These are phyloP conservation scores for Rhynchophorus ferrugineus DNA, from an alignment of 1,140 invertebrate species.

Conservation along the genomic window DNA sequence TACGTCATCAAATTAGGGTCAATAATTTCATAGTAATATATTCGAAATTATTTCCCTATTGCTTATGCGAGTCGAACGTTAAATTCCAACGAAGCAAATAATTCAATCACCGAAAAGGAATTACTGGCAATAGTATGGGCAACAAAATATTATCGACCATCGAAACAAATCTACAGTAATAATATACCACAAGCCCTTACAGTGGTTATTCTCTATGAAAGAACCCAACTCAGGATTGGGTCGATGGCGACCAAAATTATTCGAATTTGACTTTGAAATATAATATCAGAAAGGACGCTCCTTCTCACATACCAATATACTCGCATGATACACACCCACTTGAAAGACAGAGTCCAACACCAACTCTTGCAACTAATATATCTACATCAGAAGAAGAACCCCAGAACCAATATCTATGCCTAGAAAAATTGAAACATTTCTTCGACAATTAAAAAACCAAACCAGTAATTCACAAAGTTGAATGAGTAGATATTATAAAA, in stretches of 20 bases:
- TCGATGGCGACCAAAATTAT: neutral
- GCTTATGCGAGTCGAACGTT: constrained; percentile 14
- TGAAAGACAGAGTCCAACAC: neutral
- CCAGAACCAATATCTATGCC: no score
- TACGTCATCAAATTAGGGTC: constrained; percentile 26
- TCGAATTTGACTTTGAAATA: neutral
- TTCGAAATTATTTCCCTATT: constrained; percentile 9
- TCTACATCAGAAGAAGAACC: neutral
- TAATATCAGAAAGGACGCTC: constrained; percentile 1
- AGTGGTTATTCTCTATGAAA: no score
- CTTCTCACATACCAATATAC: constrained; percentile 8
- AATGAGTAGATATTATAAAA: no score
- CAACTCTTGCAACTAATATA: neutral
- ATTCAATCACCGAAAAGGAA: constrained; percentile 15
- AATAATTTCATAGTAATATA: constrained; percentile 21
- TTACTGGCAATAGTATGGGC: constrained; percentile 26
- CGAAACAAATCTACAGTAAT: constrained; percentile 31
- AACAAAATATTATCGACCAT: constrained; percentile 20
- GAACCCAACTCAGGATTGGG: no score
- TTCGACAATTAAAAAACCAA: no score
- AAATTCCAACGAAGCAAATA: constrained; percentile 13
- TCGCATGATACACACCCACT: neutral
- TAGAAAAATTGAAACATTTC: no score
- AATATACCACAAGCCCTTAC: constrained; percentile 6
- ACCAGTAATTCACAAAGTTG: no score